A percentile compares a stretch with the other conserved stretches of the same genome.
Evolutionary conservation across 2,888 invertebrate genomes (phyloP).

Genomic region (Heliconius cydno): DNA sequence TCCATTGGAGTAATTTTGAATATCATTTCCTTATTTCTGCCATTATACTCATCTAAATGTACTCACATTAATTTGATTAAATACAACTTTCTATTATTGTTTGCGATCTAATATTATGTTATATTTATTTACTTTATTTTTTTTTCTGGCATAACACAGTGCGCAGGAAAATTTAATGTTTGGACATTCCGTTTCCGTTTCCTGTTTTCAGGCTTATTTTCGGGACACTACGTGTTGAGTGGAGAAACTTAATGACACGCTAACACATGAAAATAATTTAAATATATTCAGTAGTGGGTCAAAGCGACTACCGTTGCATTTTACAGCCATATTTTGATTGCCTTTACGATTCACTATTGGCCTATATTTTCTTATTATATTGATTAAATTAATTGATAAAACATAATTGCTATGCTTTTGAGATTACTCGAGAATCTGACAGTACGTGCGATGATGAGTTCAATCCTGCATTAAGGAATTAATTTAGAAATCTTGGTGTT

Average conservation of each 20-base stretch:
- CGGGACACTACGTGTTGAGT: neutral
- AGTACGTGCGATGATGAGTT: neutral
- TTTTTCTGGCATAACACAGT: neutral
- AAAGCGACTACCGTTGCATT: neutral
- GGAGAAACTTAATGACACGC: neutral
- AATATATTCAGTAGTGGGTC: neutral
- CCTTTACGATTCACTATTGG: neutral
- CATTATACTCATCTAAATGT: neutral
- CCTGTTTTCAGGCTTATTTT: neutral
- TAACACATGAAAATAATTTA: neutral
- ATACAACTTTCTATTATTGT: neutral
- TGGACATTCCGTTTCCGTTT: neutral
- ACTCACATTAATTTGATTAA: neutral
- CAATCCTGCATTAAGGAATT: too few relatives aligned
- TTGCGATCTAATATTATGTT: neutral
- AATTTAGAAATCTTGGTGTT: too few relatives aligned
- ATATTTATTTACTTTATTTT: neutral
- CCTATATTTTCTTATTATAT: neutral
- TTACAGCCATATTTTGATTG: neutral
- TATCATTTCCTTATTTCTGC: conserved; percentile 29
- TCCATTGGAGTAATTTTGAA: conserved; percentile 29
- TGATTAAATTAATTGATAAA: neutral
- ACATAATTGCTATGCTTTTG: neutral
- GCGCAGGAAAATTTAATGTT: neutral
- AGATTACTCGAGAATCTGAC: neutral